Percentiles rank a stretch among this genome's conserved stretches.
These are phyloP conservation scores for Lithobates pipiens DNA, from an alignment of 2,797 vertebrate genomes.

Conservation along the genomic window DNA sequence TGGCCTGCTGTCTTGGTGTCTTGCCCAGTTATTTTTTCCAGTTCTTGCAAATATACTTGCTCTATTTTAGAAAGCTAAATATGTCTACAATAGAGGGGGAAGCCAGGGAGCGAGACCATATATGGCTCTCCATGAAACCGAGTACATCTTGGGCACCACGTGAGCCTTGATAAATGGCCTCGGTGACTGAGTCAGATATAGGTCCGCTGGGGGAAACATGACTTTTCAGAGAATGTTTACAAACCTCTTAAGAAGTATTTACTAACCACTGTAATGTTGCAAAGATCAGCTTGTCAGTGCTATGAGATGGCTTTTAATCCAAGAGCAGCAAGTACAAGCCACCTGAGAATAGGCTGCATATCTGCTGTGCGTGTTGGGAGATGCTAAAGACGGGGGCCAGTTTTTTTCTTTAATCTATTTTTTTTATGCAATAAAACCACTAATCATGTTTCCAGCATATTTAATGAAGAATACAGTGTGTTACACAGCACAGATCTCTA, in stretches of 20 bases:
- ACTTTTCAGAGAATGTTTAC: slow-evolving; percentile 52
- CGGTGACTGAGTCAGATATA: slow-evolving; percentile 48
- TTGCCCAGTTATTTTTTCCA: slow-evolving; percentile 55
- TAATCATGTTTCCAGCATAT: slow-evolving; percentile 18
- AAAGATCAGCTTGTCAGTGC: slow-evolving; percentile 48
- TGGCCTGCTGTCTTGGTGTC: slow-evolving; percentile 50
- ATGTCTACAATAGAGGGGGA: slow-evolving; percentile 25
- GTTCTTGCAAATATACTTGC: slow-evolving; percentile 52
- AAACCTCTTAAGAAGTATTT: slow-evolving; percentile 51
- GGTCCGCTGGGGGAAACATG: slow-evolving; percentile 18
- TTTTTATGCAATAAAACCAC: slow-evolving; percentile 30
- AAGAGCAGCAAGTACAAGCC: slow-evolving; percentile 21
- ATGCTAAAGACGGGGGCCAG: neutral
- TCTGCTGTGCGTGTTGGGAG: neutral
- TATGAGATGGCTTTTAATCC: slow-evolving; percentile 42
- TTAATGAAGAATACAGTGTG: neutral
- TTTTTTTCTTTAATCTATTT: neutral
- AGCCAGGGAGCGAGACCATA: slow-evolving; percentile 37
- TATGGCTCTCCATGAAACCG: slow-evolving; percentile 40
- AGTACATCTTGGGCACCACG: slow-evolving; percentile 40
- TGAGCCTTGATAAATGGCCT: slow-evolving; percentile 54
- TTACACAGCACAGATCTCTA: neutral
- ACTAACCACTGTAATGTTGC: slow-evolving; percentile 48
- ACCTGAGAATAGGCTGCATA: slow-evolving; percentile 34
- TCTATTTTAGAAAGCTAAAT: slow-evolving; percentile 47